phyloP scores from a whole-genome alignment of 1,140 invertebrate genomes.

The Drosophila virilis region DNA sequence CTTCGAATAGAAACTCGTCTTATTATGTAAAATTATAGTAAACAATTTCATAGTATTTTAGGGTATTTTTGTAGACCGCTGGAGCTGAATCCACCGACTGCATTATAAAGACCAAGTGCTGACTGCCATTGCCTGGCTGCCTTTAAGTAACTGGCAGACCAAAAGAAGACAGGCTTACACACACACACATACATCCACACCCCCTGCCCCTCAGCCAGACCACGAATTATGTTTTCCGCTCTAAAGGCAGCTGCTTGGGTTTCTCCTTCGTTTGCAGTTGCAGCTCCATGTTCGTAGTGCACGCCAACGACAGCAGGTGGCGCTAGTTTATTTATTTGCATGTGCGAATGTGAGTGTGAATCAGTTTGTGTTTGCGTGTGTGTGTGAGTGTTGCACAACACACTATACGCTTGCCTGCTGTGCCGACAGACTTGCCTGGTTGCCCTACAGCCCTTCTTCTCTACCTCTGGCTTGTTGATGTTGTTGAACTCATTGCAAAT shows the following conservation, averaged over 20 bases:
- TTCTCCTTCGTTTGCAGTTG: neutral
- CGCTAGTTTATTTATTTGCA: constrained; percentile 78
- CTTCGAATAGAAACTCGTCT: too few species aligned
- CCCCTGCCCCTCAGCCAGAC: constrained; percentile 8
- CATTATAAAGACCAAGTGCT: neutral
- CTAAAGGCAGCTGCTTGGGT: constrained; percentile 19
- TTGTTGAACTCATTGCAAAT: constrained; percentile 82
- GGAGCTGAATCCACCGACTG: neutral
- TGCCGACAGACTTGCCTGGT: constrained; percentile 14
- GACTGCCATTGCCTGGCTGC: constrained; percentile 8
- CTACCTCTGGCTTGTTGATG: constrained; percentile 65
- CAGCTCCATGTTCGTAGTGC: constrained; percentile 44
- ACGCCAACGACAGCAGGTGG: constrained; percentile 79
- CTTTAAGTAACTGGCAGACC: constrained; percentile 24
- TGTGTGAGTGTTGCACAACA: constrained; percentile 32
- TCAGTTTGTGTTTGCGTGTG: constrained; percentile 5
- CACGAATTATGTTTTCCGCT: constrained; percentile 71
- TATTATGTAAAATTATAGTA: too few species aligned
- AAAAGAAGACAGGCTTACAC: constrained; percentile 23
- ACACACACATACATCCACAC: neutral
- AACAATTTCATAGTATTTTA: too few species aligned
- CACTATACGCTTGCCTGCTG: constrained; percentile 21
- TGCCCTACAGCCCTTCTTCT: neutral
- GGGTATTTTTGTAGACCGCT: neutral
- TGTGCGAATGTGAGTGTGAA: constrained; percentile 53